These are phyloP conservation scores for Pseudopodoces humilis DNA, from an alignment of 2,113 vertebrate species.

Conservation along the genomic window DNA sequence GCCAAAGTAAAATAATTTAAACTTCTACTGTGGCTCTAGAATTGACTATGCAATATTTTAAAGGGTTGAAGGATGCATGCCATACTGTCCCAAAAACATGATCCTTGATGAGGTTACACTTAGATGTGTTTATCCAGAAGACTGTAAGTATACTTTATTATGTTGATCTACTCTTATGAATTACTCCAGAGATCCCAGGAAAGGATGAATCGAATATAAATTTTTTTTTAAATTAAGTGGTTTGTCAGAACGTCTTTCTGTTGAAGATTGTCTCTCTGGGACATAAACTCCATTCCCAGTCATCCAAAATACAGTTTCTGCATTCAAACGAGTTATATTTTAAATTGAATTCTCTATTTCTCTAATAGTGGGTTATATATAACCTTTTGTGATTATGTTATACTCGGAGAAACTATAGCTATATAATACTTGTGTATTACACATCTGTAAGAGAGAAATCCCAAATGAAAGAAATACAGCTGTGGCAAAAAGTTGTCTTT, in stretches of 20 bases:
- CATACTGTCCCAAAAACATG: constrained; percentile 92
- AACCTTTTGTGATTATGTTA: not conserved
- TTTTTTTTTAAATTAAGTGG: not conserved
- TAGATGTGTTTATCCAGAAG: constrained; percentile 93
- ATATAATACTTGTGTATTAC: not conserved
- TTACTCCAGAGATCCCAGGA: not conserved
- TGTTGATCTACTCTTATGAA: not conserved
- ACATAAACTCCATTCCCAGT: not conserved
- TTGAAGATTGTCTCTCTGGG: not conserved
- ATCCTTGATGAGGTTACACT: constrained; percentile 93
- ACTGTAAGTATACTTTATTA: constrained; percentile 84
- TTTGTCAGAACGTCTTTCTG: not conserved
- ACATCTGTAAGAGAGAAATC: not conserved
- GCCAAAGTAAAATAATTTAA: not conserved
- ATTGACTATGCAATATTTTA: constrained; percentile 22
- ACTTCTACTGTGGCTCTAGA: not conserved
- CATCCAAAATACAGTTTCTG: not conserved
- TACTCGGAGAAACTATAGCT: not conserved
- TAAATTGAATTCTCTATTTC: not conserved
- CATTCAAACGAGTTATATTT: not conserved
- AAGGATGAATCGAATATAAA: not conserved
- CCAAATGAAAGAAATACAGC: not conserved
- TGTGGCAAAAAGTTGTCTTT: not conserved
- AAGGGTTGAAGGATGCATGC: constrained; percentile 96
- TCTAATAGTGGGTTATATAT: not conserved